A percentile compares a stretch with the other conserved stretches of the same genome.
Conservation (phyloP, 2,113 vertebrate species). For the Cyprinodon brontotheroides region DNA sequence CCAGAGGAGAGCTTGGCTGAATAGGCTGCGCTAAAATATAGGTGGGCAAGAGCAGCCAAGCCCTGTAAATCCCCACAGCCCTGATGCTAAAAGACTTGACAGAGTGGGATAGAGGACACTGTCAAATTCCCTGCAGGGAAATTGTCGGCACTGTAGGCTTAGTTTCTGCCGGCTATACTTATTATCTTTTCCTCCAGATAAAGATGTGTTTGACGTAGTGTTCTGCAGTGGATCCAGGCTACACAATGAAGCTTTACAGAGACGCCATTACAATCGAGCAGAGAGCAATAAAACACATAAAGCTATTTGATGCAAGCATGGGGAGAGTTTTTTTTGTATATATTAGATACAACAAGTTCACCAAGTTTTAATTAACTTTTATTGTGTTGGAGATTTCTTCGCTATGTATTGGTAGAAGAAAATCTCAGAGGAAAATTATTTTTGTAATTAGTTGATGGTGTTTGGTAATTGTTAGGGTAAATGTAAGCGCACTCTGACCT, state of each 20-base stretch:
- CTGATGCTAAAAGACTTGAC: conserved; percentile 39
- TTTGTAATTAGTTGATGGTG: not conserved
- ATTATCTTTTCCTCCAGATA: conserved; percentile 67
- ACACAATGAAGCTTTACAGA: conserved; percentile 19
- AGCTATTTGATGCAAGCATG: not conserved
- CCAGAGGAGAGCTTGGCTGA: conserved; percentile 46
- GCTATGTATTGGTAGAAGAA: not conserved
- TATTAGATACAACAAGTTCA: conserved; percentile 4
- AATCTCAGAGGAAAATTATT: not conserved
- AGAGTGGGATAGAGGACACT: conserved; percentile 48
- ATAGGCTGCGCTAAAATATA: conserved; percentile 55
- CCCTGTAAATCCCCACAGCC: conserved; percentile 61
- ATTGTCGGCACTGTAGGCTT: conserved; percentile 54
- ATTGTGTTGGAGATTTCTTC: not conserved
- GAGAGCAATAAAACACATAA: conserved; percentile 9
- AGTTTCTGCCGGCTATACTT: conserved; percentile 60
- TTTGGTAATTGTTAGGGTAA: not conserved
- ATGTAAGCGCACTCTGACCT: not conserved
- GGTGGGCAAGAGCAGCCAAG: conserved; percentile 57
- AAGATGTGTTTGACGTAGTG: conserved; percentile 63
- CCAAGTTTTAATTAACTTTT: not conserved
- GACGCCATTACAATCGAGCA: conserved; percentile 26
- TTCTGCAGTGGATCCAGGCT: conserved; percentile 52
- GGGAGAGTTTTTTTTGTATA: conserved; percentile 16
- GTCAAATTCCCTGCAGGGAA: conserved; percentile 66